phyloP scores from a whole-genome alignment of 2,113 vertebrate species.

The Ammodramus savannarum region DNA sequence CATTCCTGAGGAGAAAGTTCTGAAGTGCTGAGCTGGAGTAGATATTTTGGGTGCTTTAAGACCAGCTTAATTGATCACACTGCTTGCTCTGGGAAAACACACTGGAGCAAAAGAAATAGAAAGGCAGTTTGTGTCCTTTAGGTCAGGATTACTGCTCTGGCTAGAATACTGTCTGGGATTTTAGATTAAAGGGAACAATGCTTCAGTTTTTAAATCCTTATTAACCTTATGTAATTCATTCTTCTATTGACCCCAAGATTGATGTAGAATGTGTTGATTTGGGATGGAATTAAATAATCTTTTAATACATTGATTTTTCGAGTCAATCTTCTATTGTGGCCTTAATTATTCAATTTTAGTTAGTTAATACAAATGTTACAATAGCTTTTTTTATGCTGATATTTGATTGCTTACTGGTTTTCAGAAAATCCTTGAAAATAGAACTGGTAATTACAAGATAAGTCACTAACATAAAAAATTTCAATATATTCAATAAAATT shows the following conservation, averaged over 20 bases:
- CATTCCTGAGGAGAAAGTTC: background rate
- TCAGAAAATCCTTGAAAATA: background rate
- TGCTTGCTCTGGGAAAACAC: background rate
- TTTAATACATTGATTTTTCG: background rate
- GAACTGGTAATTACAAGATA: background rate
- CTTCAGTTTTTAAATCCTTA: background rate
- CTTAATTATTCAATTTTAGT: background rate
- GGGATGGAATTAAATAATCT: background rate
- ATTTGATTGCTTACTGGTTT: background rate
- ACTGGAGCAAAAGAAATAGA: background rate
- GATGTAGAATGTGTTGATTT: background rate
- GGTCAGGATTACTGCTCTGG: background rate
- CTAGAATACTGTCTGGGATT: background rate
- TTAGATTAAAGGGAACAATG: background rate
- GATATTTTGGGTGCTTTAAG: background rate
- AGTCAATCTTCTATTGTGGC: background rate
- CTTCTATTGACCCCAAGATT: background rate
- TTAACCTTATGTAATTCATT: background rate
- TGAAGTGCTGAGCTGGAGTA: background rate
- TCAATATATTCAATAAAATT: background rate
- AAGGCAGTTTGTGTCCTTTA: background rate
- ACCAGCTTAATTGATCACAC: background rate
- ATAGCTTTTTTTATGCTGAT: background rate
- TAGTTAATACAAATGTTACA: background rate
- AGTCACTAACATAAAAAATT: background rate